phyloP scores from a whole-genome alignment of 2,888 invertebrate species.

The Helobdella robusta region DNA sequence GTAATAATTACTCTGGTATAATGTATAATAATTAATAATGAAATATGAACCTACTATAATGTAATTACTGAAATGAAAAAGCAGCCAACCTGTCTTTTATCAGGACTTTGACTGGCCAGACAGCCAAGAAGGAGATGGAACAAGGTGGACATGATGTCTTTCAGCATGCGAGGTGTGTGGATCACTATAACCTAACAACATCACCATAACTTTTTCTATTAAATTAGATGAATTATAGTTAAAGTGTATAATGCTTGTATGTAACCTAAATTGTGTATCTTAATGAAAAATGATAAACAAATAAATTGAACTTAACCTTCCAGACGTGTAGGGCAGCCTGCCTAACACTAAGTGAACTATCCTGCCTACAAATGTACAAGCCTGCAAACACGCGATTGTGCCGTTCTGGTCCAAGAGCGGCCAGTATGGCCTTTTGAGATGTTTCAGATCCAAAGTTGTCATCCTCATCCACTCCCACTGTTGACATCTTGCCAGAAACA shows the following conservation, averaged over 20 bases:
- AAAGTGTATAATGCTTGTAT: too few species aligned
- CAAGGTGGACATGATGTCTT: conserved; percentile 87
- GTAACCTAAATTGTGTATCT: too few species aligned
- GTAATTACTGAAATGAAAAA: too few species aligned
- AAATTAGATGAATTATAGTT: too few species aligned
- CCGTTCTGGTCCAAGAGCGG: conserved; percentile 75
- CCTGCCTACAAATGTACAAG: conserved; percentile 86
- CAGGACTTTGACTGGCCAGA: conserved; percentile 87
- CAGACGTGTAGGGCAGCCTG: conserved; percentile 97
- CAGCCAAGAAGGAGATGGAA: conserved; percentile 84
- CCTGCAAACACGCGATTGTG: conserved; percentile 68
- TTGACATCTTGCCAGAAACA: conserved; percentile 96
- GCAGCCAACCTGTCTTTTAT: conserved; percentile 76
- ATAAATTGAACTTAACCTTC: too few species aligned
- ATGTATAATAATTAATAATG: too few species aligned
- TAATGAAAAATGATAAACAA: too few species aligned
- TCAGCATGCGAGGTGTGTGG: conserved; percentile 87
- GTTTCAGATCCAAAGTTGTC: conserved; percentile 89
- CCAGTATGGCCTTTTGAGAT: conserved; percentile 46
- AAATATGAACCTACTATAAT: too few species aligned
- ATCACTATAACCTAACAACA: conserved; percentile 96
- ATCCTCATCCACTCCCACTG: conserved; percentile 93
- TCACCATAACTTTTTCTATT: too few species aligned
- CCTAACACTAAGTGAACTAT: conserved; percentile 88
- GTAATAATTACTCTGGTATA: too few species aligned